phyloP scores from a whole-genome alignment of 2,888 invertebrate species.

The Myopa tessellatipennis region DNA sequence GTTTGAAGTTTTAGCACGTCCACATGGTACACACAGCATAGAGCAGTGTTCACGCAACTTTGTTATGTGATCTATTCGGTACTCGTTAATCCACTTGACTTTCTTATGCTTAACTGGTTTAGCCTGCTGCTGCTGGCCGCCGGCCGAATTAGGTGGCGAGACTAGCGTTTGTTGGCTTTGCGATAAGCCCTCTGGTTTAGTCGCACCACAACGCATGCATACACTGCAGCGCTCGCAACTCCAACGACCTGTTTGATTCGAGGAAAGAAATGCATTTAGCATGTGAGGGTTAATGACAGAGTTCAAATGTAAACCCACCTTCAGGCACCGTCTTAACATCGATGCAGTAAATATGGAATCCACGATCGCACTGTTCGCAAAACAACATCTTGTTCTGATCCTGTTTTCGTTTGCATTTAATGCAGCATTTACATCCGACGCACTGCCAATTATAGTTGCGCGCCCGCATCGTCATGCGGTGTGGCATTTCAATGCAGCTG shows the following conservation, averaged over 20 bases:
- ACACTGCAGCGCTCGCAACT: conserved; percentile 85
- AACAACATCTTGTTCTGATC: conserved; percentile 93
- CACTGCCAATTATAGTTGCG: conserved; percentile 93
- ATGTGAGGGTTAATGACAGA: background rate
- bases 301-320: conserved; percentile 70
- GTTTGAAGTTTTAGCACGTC: conserved; percentile 56
- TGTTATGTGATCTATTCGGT: conserved; percentile 65
- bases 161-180: conserved; percentile 54
- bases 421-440: conserved; percentile 91
- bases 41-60: conserved; percentile 65
- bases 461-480: conserved; percentile 85
- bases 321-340: conserved; percentile 82
- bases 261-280: background rate
- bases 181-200: conserved; percentile 68
- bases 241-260: conserved; percentile 75
- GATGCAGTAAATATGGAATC: conserved; percentile 93
- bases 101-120: conserved; percentile 59
- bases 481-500: conserved; percentile 85
- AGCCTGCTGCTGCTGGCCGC: conserved; percentile 41
- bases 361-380: conserved; percentile 94
- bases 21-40: conserved; percentile 73
- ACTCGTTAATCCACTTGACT: conserved; percentile 67
- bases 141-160: conserved; percentile 44
- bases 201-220: conserved; percentile 75
- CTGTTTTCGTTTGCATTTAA: conserved; percentile 82